Conservation (phyloP, 1,140 invertebrate genomes). For the Protaetia brevitarsis region DNA sequence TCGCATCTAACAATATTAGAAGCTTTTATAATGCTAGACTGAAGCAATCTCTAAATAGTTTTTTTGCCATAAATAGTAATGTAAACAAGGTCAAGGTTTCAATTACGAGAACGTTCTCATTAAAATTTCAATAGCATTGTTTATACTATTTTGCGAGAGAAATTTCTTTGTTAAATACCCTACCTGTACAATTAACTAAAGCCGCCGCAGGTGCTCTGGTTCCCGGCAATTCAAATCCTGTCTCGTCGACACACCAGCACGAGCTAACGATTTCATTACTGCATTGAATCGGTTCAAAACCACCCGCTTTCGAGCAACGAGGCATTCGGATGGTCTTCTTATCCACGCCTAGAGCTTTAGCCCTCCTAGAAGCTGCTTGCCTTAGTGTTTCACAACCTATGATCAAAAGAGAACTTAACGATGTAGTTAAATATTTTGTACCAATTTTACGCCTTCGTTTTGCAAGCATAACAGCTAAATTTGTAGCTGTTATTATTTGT, state of each 20-base stretch:
- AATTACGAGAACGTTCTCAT: not conserved
- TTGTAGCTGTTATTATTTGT: too few relatives aligned
- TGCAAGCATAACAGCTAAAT: too few relatives aligned
- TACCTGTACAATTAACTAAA: slow-evolving; percentile 69
- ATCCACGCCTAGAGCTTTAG: slow-evolving; percentile 57
- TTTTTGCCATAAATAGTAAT: not conserved
- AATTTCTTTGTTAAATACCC: slow-evolving; percentile 31
- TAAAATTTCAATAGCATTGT: slow-evolving; percentile 4
- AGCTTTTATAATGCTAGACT: too few relatives aligned
- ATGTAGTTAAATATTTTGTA: not conserved
- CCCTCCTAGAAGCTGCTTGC: slow-evolving; percentile 59
- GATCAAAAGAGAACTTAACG: not conserved
- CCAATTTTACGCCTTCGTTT: not conserved
- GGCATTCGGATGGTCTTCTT: slow-evolving; percentile 60
- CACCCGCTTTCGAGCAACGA: slow-evolving; percentile 64
- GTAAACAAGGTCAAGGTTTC: not conserved
- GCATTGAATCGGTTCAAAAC: slow-evolving; percentile 76
- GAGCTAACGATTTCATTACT: slow-evolving; percentile 59
- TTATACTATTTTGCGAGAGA: not conserved
- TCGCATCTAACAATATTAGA: too few relatives aligned
- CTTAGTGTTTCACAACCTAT: slow-evolving; percentile 67
- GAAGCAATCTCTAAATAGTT: too few relatives aligned
- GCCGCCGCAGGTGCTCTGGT: slow-evolving; percentile 63
- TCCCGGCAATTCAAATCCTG: slow-evolving; percentile 73
- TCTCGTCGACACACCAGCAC: slow-evolving; percentile 81